Percentiles rank a stretch among this genome's conserved stretches.
Conservation (phyloP, 2,888 invertebrate species). For the Petrolisthes cinctipes region DNA sequence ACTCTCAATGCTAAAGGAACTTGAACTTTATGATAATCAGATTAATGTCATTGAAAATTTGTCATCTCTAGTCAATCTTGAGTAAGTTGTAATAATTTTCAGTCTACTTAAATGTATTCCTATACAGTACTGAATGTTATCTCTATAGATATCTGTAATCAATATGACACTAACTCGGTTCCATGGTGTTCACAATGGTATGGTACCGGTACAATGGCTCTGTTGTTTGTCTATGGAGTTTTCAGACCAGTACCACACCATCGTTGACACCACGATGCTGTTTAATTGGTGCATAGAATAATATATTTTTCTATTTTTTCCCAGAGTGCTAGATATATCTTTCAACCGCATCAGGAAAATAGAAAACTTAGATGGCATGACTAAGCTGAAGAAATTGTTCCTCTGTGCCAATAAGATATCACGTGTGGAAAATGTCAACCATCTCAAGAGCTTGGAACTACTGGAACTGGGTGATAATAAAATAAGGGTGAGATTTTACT, state of each 20-base stretch:
- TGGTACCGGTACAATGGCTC: too few relatives aligned
- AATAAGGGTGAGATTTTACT: slow-evolving; percentile 77
- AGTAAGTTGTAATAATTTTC: slow-evolving; percentile 68
- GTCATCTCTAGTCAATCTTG: slow-evolving; percentile 85
- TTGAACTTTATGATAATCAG: slow-evolving; percentile 98
- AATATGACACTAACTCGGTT: too few relatives aligned
- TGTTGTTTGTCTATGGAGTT: too few relatives aligned
- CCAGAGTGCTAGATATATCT: slow-evolving; percentile 89
- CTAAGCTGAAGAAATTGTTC: slow-evolving; percentile 85
- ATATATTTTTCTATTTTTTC: background rate
- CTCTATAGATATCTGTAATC: background rate
- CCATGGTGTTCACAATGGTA: too few relatives aligned
- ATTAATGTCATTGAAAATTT: slow-evolving; percentile 92
- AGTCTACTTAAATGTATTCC: too few relatives aligned
- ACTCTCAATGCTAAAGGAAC: slow-evolving; percentile 82
- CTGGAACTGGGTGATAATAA: slow-evolving; percentile 96
- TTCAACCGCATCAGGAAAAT: slow-evolving; percentile 93
- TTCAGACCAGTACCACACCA: too few relatives aligned
- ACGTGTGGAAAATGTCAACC: slow-evolving; percentile 88
- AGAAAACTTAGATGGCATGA: slow-evolving; percentile 81
- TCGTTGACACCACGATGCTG: background rate
- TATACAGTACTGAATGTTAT: too few relatives aligned
- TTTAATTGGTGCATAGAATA: background rate
- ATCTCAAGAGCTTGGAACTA: slow-evolving; percentile 82
- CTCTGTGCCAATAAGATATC: slow-evolving; percentile 89